Evolutionary conservation across 35 echinoderm and acorn worm species (phyloP).

Genomic region (Stichopus chloronotus): DNA sequence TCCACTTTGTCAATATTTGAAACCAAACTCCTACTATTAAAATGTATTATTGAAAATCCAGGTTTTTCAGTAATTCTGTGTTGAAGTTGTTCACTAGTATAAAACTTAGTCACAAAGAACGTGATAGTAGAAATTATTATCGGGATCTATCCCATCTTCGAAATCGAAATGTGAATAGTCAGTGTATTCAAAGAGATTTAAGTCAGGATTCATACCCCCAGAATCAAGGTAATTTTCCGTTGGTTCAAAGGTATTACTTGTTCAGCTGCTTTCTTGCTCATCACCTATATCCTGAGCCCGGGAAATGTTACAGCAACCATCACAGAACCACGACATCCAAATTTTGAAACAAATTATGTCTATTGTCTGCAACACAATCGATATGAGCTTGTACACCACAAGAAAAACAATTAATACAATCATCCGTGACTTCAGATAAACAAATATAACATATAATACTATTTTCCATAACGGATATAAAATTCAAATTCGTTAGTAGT

Average conservation of each 20-base stretch:
- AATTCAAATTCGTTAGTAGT: neutral
- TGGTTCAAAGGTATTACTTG: neutral
- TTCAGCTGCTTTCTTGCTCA: no score
- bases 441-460: neutral
- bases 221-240: neutral
- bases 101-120: neutral
- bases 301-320: no score
- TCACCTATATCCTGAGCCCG: neutral
- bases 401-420: no score
- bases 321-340: neutral
- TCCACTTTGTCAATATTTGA: conserved; percentile 4
- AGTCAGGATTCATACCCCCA: neutral
- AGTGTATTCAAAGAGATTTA: no score
- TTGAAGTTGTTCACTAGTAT: neutral
- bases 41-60: no score
- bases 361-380: no score
- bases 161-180: no score
- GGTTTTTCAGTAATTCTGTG: no score
- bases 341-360: no score
- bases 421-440: neutral
- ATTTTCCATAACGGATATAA: neutral
- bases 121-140: neutral
- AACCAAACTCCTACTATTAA: no score
- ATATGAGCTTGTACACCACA: no score
- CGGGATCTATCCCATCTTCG: no score